Evolutionary conservation across 2,888 invertebrate species (phyloP).

Genomic region (Mesochorus sp.): DNA sequence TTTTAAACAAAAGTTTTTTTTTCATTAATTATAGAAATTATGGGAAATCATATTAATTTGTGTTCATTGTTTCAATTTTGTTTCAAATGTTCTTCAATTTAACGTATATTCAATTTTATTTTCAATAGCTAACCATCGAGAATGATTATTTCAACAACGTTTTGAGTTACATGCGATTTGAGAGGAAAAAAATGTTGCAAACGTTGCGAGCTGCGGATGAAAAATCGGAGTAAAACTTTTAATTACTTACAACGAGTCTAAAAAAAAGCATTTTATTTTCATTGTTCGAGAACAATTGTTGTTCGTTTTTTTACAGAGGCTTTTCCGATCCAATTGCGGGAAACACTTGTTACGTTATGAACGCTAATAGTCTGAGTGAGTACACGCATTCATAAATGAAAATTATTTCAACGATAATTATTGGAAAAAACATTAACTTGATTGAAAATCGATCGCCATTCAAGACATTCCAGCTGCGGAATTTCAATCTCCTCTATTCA

Average conservation of each 20-base stretch:
- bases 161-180: slow-evolving; percentile 51
- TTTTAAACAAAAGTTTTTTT: neutral
- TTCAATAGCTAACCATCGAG: slow-evolving; percentile 57
- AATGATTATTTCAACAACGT: slow-evolving; percentile 63
- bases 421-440: neutral
- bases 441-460: slow-evolving; percentile 4
- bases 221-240: slow-evolving; percentile 42
- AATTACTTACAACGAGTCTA: neutral
- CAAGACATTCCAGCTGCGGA: slow-evolving; percentile 65
- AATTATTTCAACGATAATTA: neutral
- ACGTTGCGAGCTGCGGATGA: neutral
- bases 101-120: neutral
- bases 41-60: neutral
- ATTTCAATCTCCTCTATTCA: slow-evolving; percentile 65
- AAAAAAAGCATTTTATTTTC: slow-evolving; percentile 3
- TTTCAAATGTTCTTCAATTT: no score
- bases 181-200: slow-evolving; percentile 1
- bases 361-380: slow-evolving; percentile 62
- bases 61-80: neutral
- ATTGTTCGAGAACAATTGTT: neutral
- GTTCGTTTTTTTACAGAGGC: slow-evolving; percentile 57
- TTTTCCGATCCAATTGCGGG: slow-evolving; percentile 58
- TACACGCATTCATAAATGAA: neutral
- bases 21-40: neutral
- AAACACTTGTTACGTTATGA: slow-evolving; percentile 61